These are phyloP conservation scores for Ectropis crepuscularia DNA, from an alignment of 2,888 invertebrate genomes.

Conservation along the genomic window DNA sequence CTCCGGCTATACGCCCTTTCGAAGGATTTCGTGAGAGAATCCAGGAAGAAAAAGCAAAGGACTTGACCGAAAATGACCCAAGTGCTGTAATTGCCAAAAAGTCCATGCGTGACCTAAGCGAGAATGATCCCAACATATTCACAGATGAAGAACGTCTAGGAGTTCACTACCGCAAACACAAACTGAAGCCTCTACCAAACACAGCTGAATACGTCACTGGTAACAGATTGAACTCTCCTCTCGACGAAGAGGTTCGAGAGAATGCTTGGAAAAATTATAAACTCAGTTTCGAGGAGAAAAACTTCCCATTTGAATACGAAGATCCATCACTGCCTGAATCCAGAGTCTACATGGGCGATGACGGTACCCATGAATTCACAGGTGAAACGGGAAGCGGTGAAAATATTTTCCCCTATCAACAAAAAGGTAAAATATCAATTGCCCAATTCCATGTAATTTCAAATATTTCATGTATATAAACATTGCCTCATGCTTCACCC, in stretches of 20 bases:
- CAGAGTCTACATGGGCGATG: slow-evolving; percentile 84
- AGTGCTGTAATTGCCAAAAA: slow-evolving; percentile 65
- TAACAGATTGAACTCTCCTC: slow-evolving; percentile 66
- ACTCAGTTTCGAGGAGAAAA: slow-evolving; percentile 76
- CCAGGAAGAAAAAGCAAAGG: slow-evolving; percentile 62
- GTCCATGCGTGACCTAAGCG: slow-evolving; percentile 56
- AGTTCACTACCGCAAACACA: slow-evolving; percentile 75
- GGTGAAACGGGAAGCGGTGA: slow-evolving; percentile 77
- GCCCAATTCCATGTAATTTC: neutral
- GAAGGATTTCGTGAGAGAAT: slow-evolving; percentile 77
- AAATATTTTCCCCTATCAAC: slow-evolving; percentile 55
- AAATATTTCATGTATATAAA: slow-evolving; percentile 2
- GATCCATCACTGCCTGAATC: slow-evolving; percentile 81
- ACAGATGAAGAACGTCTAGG: slow-evolving; percentile 80
- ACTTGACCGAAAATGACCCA: slow-evolving; percentile 45
- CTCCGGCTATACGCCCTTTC: slow-evolving; percentile 71
- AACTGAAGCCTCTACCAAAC: slow-evolving; percentile 67
- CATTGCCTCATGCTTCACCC: slow-evolving; percentile 14
- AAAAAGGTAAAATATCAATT: slow-evolving; percentile 60
- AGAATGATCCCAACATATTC: slow-evolving; percentile 63
- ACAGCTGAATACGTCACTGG: slow-evolving; percentile 76
- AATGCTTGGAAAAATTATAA: slow-evolving; percentile 77
- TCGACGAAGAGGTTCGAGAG: slow-evolving; percentile 75
- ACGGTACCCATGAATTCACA: slow-evolving; percentile 70
- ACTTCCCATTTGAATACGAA: slow-evolving; percentile 80